These are phyloP conservation scores for Napeogenes sylphis DNA, from an alignment of 2,888 invertebrate genomes.

Conservation along the genomic window DNA sequence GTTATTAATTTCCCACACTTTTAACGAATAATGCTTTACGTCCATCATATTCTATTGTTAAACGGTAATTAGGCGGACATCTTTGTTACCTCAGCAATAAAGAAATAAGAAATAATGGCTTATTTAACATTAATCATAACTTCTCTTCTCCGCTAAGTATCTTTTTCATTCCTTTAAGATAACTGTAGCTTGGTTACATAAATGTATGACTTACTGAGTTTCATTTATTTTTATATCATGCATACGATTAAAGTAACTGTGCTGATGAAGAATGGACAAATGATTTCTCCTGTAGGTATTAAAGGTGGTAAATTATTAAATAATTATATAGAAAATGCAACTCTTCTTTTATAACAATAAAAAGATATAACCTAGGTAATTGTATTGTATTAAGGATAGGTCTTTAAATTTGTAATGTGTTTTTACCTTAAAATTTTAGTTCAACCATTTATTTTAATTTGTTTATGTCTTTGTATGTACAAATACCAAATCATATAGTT, in stretches of 20 bases:
- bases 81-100: constrained; percentile 34
- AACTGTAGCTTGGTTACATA: constrained; percentile 34
- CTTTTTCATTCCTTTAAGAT: constrained; percentile 37
- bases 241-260: not conserved
- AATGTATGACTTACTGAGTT: constrained; percentile 30
- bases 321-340: no score
- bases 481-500: no score
- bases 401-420: no score
- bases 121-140: constrained; percentile 39
- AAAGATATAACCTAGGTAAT: no score
- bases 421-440: no score
- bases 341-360: no score
- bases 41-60: constrained; percentile 31
- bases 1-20: constrained; percentile 10
- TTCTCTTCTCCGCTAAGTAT: constrained; percentile 34
- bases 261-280: no score
- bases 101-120: constrained; percentile 28
- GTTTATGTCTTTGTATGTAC: no score
- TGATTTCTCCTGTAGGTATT: no score
- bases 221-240: constrained; percentile 22
- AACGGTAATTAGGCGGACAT: constrained; percentile 38
- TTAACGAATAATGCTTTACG: not conserved
- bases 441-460: no score
- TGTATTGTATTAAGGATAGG: no score
- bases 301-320: no score